A percentile compares a stretch with the other conserved stretches of the same genome.
phyloP scores from a whole-genome alignment of 2,113 vertebrate species.

The Pycnonotus jocosus region DNA sequence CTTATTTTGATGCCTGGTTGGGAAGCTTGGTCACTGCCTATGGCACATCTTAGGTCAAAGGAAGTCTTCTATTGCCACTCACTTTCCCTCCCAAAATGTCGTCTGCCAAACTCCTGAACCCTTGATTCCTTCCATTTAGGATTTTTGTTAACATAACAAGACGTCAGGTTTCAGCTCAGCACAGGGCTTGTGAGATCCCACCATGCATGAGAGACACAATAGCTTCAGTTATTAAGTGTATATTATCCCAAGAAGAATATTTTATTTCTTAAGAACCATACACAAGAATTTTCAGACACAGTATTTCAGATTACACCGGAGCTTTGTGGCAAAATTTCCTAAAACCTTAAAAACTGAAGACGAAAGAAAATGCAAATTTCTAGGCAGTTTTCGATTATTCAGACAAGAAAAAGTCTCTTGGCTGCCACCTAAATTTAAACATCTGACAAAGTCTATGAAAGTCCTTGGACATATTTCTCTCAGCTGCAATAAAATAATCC shows the following conservation, averaged over 20 bases:
- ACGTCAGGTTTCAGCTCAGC: not conserved
- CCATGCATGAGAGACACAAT: not conserved
- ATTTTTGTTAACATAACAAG: not conserved
- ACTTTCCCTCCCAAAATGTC: not conserved
- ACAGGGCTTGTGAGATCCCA: not conserved
- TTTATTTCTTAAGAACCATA: not conserved
- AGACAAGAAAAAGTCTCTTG: not conserved
- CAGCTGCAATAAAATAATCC: not conserved
- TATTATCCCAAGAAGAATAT: not conserved
- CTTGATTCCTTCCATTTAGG: not conserved
- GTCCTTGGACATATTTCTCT: not conserved
- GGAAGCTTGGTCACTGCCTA: not conserved
- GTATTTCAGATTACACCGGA: not conserved
- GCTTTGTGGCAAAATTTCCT: not conserved
- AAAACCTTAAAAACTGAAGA: not conserved
- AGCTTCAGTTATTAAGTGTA: not conserved
- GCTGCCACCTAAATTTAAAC: not conserved
- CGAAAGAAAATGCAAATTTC: not conserved
- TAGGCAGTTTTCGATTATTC: not conserved
- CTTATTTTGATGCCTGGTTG: not conserved
- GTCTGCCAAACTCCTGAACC: not conserved
- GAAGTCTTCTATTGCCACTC: not conserved
- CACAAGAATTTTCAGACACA: not conserved
- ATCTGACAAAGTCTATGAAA: not conserved
- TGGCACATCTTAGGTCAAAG: not conserved